phyloP scores from a whole-genome alignment of 2,113 vertebrate species.

The Apteryx mantelli region DNA sequence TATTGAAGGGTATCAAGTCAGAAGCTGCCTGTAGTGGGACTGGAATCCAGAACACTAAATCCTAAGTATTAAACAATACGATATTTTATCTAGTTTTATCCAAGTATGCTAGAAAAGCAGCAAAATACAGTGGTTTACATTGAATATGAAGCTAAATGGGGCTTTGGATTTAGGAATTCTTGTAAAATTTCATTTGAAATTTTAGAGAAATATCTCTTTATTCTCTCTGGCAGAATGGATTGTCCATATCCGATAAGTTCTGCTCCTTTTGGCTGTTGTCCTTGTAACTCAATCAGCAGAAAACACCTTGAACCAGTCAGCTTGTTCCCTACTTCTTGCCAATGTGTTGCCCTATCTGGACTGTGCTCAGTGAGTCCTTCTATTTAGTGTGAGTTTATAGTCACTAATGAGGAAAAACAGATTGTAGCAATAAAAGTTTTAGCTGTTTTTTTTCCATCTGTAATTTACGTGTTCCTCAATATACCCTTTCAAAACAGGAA shows the following conservation, averaged over 20 bases:
- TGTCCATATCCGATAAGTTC: not conserved
- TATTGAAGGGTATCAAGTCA: conserved; percentile 46
- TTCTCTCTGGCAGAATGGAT: not conserved
- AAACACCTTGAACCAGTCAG: not conserved
- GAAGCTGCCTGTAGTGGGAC: not conserved
- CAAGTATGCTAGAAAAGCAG: not conserved
- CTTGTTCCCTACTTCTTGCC: not conserved
- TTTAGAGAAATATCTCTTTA: not conserved
- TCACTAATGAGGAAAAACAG: not conserved
- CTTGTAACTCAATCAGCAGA: not conserved
- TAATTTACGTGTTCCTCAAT: not conserved
- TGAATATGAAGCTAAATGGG: not conserved
- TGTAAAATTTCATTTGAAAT: not conserved
- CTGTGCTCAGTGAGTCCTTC: not conserved
- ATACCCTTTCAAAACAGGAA: not conserved
- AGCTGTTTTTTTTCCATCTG: not conserved
- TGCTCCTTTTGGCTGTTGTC: not conserved
- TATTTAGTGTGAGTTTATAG: not conserved
- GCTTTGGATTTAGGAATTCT: not conserved
- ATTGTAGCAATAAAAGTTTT: not conserved
- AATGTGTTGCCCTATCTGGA: not conserved
- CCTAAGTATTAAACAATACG: not conserved
- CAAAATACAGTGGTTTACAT: not conserved
- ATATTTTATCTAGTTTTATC: conserved; percentile 22
- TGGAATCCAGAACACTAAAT: conserved; percentile 20